Conservation (phyloP, 1,140 invertebrate genomes). For the Whitmania pigra region DNA sequence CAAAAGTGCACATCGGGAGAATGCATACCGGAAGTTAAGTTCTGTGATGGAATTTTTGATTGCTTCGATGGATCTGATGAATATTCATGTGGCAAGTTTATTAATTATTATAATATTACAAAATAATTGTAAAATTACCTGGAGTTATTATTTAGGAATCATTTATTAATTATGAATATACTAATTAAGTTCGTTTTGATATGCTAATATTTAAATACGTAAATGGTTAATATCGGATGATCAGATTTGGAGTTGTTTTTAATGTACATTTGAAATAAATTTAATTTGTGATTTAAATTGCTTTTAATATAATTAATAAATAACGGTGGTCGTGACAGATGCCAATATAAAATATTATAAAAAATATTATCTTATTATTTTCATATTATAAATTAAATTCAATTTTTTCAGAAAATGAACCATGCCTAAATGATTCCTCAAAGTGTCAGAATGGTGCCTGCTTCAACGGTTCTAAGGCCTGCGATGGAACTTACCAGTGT, state of each 20-base stretch:
- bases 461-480: not conserved
- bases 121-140: not conserved
- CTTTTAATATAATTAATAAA: not conserved
- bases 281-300: not conserved
- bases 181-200: no score
- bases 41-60: not conserved
- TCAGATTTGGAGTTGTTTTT: not conserved
- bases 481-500: not conserved
- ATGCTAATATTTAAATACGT: no score
- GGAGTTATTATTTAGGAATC: not conserved
- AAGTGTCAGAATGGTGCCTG: not conserved
- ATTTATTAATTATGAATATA: not conserved
- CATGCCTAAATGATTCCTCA: not conserved
- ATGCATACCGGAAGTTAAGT: not conserved
- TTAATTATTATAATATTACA: not conserved
- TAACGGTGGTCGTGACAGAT: not conserved
- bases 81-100: not conserved
- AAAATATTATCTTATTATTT: not conserved
- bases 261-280: not conserved
- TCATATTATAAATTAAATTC: not conserved
- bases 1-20: not conserved
- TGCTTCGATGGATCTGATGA: not conserved
- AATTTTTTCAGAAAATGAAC: not conserved
- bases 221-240: no score
- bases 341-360: not conserved